A percentile compares a stretch with the other conserved stretches of the same genome.
These are phyloP conservation scores for Scolopax mira DNA, from an alignment of 2,113 vertebrate genomes.

Conservation along the genomic window DNA sequence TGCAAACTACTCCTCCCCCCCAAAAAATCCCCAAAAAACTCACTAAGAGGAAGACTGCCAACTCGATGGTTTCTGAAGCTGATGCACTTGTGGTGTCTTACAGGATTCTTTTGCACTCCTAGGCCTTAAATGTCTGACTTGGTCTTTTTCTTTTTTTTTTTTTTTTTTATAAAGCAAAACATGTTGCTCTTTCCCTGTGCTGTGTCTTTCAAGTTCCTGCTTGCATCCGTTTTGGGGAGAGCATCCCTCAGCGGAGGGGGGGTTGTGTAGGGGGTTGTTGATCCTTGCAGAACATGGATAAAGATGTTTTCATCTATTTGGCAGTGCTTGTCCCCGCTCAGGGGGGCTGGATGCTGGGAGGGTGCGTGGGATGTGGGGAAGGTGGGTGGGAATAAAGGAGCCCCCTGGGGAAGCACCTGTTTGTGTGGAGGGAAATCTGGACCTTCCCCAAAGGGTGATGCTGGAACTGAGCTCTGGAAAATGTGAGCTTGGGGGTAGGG, in stretches of 20 bases:
- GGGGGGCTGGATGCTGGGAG: not conserved
- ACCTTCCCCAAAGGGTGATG: not conserved
- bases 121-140: not conserved
- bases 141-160: not conserved
- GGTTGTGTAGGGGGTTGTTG: not conserved
- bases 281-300: not conserved
- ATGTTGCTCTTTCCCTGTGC: not conserved
- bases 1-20: not conserved
- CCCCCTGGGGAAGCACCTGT: not conserved
- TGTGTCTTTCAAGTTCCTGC: not conserved
- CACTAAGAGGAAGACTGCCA: not conserved
- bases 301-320: fast-evolving
- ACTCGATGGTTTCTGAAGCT: not conserved
- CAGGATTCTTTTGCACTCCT: conserved; percentile 10
- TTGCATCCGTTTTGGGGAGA: not conserved
- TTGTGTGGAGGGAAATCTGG: not conserved
- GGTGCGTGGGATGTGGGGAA: not conserved
- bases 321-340: too few relatives aligned
- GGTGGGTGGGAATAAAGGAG: not conserved
- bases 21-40: not conserved
- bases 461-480: not conserved
- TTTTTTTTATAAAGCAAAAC: conserved; percentile 42
- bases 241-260: not conserved
- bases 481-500: not conserved
- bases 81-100: not conserved